Evolutionary conservation across 2,888 invertebrate species (phyloP).

Genomic region (Scaptomyza cyrtandrae): DNA sequence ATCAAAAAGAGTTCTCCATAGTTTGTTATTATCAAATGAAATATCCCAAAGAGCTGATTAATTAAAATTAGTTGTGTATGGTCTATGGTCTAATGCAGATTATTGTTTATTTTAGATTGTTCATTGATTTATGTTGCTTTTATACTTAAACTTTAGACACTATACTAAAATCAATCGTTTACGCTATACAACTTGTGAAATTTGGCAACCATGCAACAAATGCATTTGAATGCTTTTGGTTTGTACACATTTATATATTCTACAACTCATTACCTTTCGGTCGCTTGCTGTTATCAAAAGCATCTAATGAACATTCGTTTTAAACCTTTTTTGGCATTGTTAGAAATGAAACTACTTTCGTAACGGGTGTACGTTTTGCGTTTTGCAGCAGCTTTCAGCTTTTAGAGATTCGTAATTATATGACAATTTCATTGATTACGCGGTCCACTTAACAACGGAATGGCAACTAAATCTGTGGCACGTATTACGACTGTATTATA

Average conservation of each 20-base stretch:
- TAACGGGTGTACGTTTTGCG: constrained; percentile 4
- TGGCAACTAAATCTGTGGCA: constrained; percentile 63
- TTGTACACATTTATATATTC: not conserved
- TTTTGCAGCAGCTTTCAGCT: constrained; percentile 19
- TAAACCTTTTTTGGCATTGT: constrained; percentile 7
- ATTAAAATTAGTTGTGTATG: no score
- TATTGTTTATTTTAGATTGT: no score
- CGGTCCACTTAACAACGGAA: constrained; percentile 46
- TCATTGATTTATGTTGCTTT: no score
- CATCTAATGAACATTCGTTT: constrained; percentile 34
- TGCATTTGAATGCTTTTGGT: not conserved
- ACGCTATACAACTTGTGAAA: not conserved
- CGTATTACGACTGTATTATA: constrained; percentile 65
- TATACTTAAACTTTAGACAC: no score
- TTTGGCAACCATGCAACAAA: constrained; percentile 13
- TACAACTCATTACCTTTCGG: not conserved
- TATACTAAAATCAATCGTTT: no score
- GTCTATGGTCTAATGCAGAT: no score
- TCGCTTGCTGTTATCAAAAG: constrained; percentile 6
- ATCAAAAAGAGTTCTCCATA: not conserved
- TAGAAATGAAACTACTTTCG: constrained; percentile 5
- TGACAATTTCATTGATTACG: constrained; percentile 71
- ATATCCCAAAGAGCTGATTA: no score
- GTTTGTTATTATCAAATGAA: no score
- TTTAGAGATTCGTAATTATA: constrained; percentile 56